Evolutionary conservation across 2,113 vertebrate species (phyloP).

Genomic region (Alexandromys fortis): DNA sequence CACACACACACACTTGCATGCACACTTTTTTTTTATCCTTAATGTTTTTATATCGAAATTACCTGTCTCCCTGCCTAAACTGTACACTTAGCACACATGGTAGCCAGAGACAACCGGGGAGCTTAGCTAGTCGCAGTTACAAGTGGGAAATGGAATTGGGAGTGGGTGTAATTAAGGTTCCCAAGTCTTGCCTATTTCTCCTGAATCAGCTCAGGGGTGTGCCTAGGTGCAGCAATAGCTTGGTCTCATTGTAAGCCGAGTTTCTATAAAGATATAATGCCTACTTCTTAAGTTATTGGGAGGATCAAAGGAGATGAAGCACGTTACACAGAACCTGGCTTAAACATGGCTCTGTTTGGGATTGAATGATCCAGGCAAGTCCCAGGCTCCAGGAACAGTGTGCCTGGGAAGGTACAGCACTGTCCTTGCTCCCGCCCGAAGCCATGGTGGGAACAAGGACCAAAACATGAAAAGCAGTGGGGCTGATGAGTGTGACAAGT

Average conservation of each 20-base stretch:
- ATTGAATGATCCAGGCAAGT: neutral
- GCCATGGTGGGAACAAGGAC: too few relatives aligned
- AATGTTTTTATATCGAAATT: neutral
- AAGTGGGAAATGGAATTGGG: neutral
- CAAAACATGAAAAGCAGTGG: neutral
- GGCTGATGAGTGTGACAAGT: neutral
- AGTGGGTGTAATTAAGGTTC: neutral
- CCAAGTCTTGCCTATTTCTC: neutral
- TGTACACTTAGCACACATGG: neutral
- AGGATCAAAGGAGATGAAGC: constrained; percentile 46
- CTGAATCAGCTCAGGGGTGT: neutral
- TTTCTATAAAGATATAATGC: neutral
- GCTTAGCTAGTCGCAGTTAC: neutral
- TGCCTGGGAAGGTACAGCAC: neutral
- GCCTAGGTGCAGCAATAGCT: neutral
- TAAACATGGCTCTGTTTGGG: constrained; percentile 1
- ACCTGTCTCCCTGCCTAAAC: neutral
- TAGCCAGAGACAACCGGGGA: neutral
- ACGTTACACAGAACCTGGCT: neutral
- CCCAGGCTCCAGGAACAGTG: too few relatives aligned
- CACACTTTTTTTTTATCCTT: neutral
- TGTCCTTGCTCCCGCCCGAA: neutral
- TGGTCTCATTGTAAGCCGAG: constrained; percentile 12
- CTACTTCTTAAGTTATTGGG: constrained; percentile 10
- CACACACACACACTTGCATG: neutral